Evolutionary conservation across 2,888 invertebrate species (phyloP).

Genomic region (Esperia sulphurella): DNA sequence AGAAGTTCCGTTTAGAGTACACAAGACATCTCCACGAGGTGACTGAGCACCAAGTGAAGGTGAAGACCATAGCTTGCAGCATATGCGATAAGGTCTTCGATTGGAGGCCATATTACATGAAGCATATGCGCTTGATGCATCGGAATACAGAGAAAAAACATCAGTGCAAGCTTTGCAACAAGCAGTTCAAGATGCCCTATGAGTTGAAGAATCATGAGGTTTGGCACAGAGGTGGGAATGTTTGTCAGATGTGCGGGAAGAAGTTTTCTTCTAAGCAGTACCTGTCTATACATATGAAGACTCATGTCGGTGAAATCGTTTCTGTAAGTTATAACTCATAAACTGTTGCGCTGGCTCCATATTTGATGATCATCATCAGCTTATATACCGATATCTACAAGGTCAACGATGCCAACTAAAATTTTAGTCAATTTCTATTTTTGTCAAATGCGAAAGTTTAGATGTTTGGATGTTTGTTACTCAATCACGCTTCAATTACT

Average conservation of each 20-base stretch:
- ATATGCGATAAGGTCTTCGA: conserved; percentile 57
- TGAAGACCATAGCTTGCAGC: conserved; percentile 42
- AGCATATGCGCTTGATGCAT: conserved; percentile 56
- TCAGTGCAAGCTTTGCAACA: conserved; percentile 28
- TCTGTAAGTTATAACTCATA: too few species aligned
- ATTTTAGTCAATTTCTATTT: too few species aligned
- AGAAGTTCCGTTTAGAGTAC: conserved; percentile 25
- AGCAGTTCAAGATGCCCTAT: conserved; percentile 23
- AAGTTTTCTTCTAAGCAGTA: conserved; percentile 26
- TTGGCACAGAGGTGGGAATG: conserved; percentile 21
- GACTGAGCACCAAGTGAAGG: conserved; percentile 35
- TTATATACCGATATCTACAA: too few species aligned
- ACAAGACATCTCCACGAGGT: conserved; percentile 34
- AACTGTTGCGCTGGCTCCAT: too few species aligned
- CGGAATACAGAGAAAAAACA: conserved; percentile 37
- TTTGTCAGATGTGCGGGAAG: conserved; percentile 33
- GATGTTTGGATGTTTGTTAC: too few species aligned
- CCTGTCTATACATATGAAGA: conserved; percentile 27
- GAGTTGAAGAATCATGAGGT: conserved; percentile 29
- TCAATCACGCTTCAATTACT: too few species aligned
- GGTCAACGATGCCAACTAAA: too few species aligned
- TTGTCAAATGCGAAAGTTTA: too few species aligned
- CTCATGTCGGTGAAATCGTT: too few species aligned
- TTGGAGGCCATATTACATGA: conserved; percentile 55
- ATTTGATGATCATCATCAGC: too few species aligned